Percentiles rank a stretch among this genome's conserved stretches.
phyloP scores from a whole-genome alignment of 64 coral and sea anemone species.

The Anthopleura sola region DNA sequence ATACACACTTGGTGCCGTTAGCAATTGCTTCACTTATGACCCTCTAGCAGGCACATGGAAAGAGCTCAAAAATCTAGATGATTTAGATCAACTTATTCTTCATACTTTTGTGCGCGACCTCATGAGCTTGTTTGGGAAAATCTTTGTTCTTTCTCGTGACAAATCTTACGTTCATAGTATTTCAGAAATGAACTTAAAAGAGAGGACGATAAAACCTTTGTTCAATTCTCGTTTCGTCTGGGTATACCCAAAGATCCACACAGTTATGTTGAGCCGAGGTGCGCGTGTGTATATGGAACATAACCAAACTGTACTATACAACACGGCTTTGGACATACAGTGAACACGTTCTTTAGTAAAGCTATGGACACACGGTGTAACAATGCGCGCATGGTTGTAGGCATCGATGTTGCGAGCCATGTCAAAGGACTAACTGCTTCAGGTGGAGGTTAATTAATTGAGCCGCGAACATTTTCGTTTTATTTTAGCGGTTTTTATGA shows the following conservation, averaged over 20 bases:
- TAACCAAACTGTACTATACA: neutral
- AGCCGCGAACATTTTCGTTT: too few relatives aligned
- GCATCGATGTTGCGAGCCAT: too few relatives aligned
- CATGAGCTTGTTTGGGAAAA: neutral
- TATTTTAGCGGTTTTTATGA: too few relatives aligned
- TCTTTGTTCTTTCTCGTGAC: neutral
- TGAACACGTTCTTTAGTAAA: too few relatives aligned
- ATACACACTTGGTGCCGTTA: neutral
- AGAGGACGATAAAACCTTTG: neutral
- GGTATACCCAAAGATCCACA: neutral
- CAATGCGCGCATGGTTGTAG: too few relatives aligned
- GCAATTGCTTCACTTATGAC: neutral
- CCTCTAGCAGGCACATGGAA: neutral
- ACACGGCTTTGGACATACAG: too few relatives aligned
- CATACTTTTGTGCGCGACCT: too few relatives aligned
- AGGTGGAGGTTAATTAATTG: too few relatives aligned
- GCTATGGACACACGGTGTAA: too few relatives aligned
- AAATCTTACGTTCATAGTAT: neutral
- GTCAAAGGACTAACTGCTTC: too few relatives aligned
- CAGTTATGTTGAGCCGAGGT: neutral
- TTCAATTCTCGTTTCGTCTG: too few relatives aligned
- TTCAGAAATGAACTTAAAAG: neutral
- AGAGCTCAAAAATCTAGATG: neutral
- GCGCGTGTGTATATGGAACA: neutral
- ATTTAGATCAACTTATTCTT: neutral